Evolutionary conservation across 92 coral and sea anemone species (phyloP).

Genomic region (Muricea muricata): DNA sequence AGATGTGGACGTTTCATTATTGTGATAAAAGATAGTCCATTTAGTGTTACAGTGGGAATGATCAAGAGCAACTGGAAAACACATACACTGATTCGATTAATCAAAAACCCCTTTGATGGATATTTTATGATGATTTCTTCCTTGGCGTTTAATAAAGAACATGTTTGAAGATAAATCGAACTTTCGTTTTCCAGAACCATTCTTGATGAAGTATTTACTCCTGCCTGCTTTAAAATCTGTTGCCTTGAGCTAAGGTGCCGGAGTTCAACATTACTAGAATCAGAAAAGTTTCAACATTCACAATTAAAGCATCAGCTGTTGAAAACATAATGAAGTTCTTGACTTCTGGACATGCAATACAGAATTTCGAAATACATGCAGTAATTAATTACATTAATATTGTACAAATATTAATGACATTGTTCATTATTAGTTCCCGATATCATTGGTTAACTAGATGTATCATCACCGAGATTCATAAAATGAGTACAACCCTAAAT

Average conservation of each 20-base stretch:
- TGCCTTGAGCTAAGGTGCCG: no score
- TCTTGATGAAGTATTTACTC: background rate
- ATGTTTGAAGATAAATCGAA: background rate
- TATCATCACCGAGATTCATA: no score
- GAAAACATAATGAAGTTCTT: background rate
- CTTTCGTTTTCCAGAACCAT: background rate
- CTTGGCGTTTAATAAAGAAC: background rate
- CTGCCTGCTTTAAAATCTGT: background rate
- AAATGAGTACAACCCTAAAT: no score
- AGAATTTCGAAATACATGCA: no score
- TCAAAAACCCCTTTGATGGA: background rate
- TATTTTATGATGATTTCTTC: background rate
- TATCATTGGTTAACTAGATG: no score
- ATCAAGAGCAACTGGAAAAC: background rate
- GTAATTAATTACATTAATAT: no score
- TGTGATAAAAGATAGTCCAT: background rate
- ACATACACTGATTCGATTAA: background rate
- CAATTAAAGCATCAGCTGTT: background rate
- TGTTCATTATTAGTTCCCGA: no score
- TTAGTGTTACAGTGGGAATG: background rate
- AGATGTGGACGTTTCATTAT: no score
- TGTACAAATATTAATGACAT: no score
- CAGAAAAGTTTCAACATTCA: background rate
- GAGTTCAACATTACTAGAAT: no score
- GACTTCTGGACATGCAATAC: background rate